Base-by-base conservation (phyloP, 2,113 vertebrate species). In the Sceloporus undulatus region DNA sequence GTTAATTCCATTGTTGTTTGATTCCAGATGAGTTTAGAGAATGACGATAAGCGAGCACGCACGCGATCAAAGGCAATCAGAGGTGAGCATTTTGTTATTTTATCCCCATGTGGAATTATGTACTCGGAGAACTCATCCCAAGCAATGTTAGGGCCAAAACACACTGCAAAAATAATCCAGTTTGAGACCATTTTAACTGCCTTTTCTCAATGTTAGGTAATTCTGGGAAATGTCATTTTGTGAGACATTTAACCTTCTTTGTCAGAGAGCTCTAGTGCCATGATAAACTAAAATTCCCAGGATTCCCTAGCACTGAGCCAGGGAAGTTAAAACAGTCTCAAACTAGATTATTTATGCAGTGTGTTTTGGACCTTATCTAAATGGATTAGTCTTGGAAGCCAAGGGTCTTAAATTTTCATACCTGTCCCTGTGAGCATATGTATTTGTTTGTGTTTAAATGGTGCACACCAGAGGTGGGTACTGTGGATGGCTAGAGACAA, bases 21-120 rank as follows among this genome's bases (percentile, higher is more conserved):
- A 42, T 95, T 95, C 85, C 97, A 99, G 98, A 99, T 99, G 98
- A 99, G 97, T 96, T 97, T 98, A 92, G 98, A 99, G 92, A 97
- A 96, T 93, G 98, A 98, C 0, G 97, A 99, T 79, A 99, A 98
- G 96, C 96, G 98, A 95, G 97, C 98, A 91, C 98, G 99, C 62
- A 99, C 98, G 0, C 97, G 98, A 82, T 99, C 99, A 89, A 99
- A 99, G 96, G 97, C 98, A 94, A 94, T 98, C 94, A 96, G 98
- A 98, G 98, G 99, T 99, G 94, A 97, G 97, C 92, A 54, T 3
- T 84, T 78, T 83, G 21, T 79, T 62, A 5, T 54, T 80, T 90
- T 38, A 48, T 59, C 0, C 0, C 78, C 59, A 65, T n/a, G 0
- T 0, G 8, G 84, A 88, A 87, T 77, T 65, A 38, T 2, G 16